These are phyloP conservation scores for Falco novaeseelandiae DNA, from an alignment of 2,797 vertebrate genomes.

Conservation along the genomic window DNA sequence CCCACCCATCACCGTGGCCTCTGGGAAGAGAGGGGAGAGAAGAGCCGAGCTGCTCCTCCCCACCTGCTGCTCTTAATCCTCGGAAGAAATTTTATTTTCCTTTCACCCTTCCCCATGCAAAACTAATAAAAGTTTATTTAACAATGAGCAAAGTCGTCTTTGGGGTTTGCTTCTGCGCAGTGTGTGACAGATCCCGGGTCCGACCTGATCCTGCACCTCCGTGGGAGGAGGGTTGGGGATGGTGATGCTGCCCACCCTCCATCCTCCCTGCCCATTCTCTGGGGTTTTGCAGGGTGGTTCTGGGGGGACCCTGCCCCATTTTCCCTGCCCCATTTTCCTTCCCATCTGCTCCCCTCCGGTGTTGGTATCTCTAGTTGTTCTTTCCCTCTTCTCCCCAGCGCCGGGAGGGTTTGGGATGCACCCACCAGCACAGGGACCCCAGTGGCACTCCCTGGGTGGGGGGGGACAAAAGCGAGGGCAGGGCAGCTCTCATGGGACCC, in stretches of 20 bases:
- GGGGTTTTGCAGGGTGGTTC: rapidly evolving
- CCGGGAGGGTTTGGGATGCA: background rate
- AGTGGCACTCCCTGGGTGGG: rapidly evolving
- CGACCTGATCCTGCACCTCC: rapidly evolving
- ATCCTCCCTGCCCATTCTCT: background rate
- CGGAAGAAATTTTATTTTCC: conserved; percentile 39
- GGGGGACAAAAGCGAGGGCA: background rate
- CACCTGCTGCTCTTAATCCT: background rate
- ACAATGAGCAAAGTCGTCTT: background rate
- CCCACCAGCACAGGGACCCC: background rate
- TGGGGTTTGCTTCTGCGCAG: background rate
- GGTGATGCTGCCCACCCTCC: background rate
- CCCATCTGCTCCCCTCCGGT: background rate
- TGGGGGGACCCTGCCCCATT: background rate
- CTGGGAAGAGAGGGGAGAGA: background rate
- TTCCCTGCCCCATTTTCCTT: background rate
- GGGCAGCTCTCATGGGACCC: background rate
- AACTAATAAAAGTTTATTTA: conserved; percentile 60
- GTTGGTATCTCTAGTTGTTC: background rate
- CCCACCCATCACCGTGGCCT: background rate
- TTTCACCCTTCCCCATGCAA: background rate
- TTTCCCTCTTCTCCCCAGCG: rapidly evolving
- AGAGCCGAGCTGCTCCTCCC: background rate
- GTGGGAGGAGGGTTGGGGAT: background rate
- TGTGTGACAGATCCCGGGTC: rapidly evolving